These are phyloP conservation scores for Nematolebias whitei DNA, from an alignment of 2,113 vertebrate species.

Conservation along the genomic window DNA sequence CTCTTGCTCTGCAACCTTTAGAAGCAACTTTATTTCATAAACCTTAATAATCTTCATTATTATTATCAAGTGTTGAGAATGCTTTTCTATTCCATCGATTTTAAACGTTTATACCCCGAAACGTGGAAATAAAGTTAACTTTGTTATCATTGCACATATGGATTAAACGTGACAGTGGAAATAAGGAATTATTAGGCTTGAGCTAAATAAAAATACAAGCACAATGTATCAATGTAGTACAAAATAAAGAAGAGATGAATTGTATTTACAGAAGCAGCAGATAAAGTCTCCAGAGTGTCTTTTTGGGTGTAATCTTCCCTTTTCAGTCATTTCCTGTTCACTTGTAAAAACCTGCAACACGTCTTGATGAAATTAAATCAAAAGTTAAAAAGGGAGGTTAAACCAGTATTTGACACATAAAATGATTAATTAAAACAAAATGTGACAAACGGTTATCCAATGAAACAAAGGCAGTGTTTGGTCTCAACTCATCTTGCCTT, in stretches of 20 bases:
- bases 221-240: neutral
- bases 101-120: too few relatives aligned
- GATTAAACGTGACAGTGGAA: neutral
- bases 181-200: neutral
- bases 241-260: neutral
- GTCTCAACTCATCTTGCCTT: constrained; percentile 47
- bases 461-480: constrained; percentile 69
- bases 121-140: too few relatives aligned
- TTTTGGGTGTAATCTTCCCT: constrained; percentile 19
- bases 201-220: constrained; percentile 8
- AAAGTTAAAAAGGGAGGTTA: constrained; percentile 54
- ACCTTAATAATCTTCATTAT: constrained; percentile 16
- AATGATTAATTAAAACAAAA: constrained; percentile 57
- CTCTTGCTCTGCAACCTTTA: constrained; percentile 20
- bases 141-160: too few relatives aligned
- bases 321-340: constrained; percentile 1
- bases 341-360: constrained; percentile 31
- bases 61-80: too few relatives aligned
- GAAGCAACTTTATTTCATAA: constrained; percentile 20
- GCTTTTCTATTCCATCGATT: too few relatives aligned
- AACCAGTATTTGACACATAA: constrained; percentile 30
- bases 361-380: constrained; percentile 59
- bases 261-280: constrained; percentile 6
- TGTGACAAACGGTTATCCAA: constrained; percentile 23
- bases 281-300: constrained; percentile 7